phyloP scores from a whole-genome alignment of 2,113 vertebrate species.

The Promerops cafer region DNA sequence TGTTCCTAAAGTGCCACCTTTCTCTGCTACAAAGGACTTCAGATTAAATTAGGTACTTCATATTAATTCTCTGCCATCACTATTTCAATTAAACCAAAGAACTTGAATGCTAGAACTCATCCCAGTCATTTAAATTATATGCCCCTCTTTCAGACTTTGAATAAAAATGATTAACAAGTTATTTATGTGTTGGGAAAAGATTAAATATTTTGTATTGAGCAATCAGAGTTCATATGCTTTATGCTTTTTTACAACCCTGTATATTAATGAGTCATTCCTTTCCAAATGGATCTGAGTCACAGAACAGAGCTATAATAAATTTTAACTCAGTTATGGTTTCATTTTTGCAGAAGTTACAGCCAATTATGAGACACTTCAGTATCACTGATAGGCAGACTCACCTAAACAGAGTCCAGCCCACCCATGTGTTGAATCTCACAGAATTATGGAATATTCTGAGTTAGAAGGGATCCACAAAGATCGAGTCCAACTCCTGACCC shows the following conservation, averaged over 20 bases:
- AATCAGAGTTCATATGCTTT: not conserved
- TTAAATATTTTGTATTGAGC: not conserved
- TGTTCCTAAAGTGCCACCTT: not conserved
- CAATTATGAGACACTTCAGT: not conserved
- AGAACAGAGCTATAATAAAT: not conserved
- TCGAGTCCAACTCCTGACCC: rapidly evolving
- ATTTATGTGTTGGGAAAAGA: not conserved
- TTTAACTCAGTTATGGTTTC: not conserved
- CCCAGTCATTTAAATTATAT: not conserved
- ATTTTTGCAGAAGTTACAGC: not conserved
- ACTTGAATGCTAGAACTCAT: not conserved
- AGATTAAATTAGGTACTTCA: not conserved
- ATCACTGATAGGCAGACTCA: not conserved
- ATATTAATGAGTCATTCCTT: not conserved
- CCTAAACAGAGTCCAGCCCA: not conserved
- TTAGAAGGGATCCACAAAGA: not conserved
- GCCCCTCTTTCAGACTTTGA: not conserved
- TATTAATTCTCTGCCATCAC: not conserved
- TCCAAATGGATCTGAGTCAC: not conserved
- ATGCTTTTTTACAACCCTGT: not conserved
- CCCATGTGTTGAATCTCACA: rapidly evolving
- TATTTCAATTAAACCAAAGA: not conserved
- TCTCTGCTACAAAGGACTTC: not conserved
- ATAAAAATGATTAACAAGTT: not conserved
- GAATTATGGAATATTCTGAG: not conserved